Percentiles rank a stretch among this genome's conserved stretches.
Conservation (phyloP, 1,140 invertebrate species). For the Brevipalpus yothersi region DNA sequence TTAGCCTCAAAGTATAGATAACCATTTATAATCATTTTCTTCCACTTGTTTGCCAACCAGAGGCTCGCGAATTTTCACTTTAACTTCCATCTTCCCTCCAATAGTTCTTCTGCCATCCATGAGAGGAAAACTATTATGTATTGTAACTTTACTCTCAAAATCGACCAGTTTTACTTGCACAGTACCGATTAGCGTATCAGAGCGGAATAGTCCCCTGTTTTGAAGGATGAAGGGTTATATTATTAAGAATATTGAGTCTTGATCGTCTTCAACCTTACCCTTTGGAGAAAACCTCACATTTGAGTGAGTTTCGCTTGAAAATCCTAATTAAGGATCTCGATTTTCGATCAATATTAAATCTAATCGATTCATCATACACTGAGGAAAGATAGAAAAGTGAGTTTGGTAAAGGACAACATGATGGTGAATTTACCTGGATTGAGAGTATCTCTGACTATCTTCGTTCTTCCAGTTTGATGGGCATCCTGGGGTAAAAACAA, state of each 20-base stretch:
- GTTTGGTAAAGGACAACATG: too few relatives aligned
- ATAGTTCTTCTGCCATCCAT: slow-evolving; percentile 57
- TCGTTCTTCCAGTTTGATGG: slow-evolving; percentile 45
- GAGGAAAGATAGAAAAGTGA: slow-evolving; percentile 8
- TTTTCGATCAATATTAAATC: slow-evolving; percentile 48
- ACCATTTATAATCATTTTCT: slow-evolving; percentile 71
- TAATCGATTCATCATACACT: slow-evolving; percentile 53
- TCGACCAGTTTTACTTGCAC: slow-evolving; percentile 54
- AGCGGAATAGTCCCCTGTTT: slow-evolving; percentile 68
- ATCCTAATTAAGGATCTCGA: slow-evolving; percentile 49
- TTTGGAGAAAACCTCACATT: slow-evolving; percentile 72
- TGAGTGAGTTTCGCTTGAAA: slow-evolving; percentile 64
- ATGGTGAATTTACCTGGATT: slow-evolving; percentile 32
- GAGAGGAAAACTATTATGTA: slow-evolving; percentile 70
- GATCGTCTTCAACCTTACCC: slow-evolving; percentile 36
- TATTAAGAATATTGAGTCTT: not conserved
- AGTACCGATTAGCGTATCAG: slow-evolving; percentile 61
- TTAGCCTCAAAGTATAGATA: slow-evolving; percentile 27
- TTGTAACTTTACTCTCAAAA: slow-evolving; percentile 54
- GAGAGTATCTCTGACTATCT: slow-evolving; percentile 50
- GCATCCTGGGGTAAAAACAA: slow-evolving; percentile 33
- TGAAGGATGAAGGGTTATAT: not conserved
- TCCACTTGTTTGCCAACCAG: slow-evolving; percentile 69
- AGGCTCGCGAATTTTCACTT: slow-evolving; percentile 69
- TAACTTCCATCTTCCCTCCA: slow-evolving; percentile 73